Conservation (phyloP, 2,113 vertebrate genomes). For the Dicrurus megarhynchus region DNA sequence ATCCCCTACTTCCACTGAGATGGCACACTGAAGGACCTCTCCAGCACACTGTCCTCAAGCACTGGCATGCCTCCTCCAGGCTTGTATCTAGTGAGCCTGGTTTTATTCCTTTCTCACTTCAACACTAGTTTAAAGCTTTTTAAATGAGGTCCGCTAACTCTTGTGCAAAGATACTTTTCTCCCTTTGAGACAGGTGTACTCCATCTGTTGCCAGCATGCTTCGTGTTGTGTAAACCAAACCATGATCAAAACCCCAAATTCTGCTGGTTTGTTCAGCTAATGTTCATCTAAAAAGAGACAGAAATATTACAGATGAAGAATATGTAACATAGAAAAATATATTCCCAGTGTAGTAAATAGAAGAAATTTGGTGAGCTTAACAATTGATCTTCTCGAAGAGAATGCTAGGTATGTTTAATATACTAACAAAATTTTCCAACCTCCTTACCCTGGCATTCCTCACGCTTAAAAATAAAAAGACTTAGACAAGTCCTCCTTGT, state of each 20-base stretch:
- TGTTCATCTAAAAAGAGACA: neutral
- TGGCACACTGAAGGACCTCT: neutral
- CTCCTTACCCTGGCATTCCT: neutral
- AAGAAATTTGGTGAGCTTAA: neutral
- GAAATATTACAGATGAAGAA: neutral
- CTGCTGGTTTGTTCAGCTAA: neutral
- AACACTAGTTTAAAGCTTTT: neutral
- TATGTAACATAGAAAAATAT: neutral
- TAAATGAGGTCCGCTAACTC: neutral
- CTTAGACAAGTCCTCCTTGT: neutral
- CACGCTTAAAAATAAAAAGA: constrained; percentile 2
- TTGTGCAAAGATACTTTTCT: neutral
- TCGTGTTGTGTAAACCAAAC: neutral
- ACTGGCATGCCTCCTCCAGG: too few species aligned
- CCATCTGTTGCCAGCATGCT: neutral
- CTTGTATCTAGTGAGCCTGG: neutral
- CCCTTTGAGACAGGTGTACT: neutral
- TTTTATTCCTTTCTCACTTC: neutral
- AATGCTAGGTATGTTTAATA: neutral
- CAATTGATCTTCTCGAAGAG: neutral
- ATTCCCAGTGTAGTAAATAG: neutral
- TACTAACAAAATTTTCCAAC: neutral
- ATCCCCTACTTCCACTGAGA: neutral
- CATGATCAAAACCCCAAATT: neutral
- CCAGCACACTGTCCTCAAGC: neutral